Evolutionary conservation across 2,888 invertebrate species (phyloP).

Genomic region (Blera fallax): DNA sequence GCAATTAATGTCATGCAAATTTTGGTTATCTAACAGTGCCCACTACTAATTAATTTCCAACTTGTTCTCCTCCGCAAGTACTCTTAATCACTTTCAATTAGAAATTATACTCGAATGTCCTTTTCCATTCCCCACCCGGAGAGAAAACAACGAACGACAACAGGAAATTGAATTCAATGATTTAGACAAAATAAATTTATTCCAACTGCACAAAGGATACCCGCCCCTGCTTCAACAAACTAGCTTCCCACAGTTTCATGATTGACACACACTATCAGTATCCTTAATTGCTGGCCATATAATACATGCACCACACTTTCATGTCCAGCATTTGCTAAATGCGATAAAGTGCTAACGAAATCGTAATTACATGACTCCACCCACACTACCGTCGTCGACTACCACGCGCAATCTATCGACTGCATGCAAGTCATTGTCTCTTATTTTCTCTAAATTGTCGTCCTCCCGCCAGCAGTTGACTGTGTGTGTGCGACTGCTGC

Average conservation of each 20-base stretch:
- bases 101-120: not conserved
- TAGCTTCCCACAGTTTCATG: slow-evolving; percentile 7
- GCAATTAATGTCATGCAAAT: too few species aligned
- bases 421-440: slow-evolving; percentile 34
- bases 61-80: not conserved
- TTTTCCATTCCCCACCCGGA: not conserved
- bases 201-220: slow-evolving; percentile 12
- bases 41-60: not conserved
- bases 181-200: slow-evolving; percentile 41
- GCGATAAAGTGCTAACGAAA: slow-evolving; percentile 66
- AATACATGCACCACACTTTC: slow-evolving; percentile 26
- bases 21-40: too few species aligned
- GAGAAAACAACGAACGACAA: slow-evolving; percentile 4
- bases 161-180: slow-evolving; percentile 54
- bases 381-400: not conserved
- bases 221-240: not conserved
- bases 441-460: slow-evolving; percentile 25
- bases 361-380: slow-evolving; percentile 51
- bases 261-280: slow-evolving; percentile 61
- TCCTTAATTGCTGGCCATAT: slow-evolving; percentile 64
- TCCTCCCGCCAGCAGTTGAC: too few species aligned
- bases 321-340: slow-evolving; percentile 3
- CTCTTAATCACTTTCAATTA: slow-evolving; percentile 11
- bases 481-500: slow-evolving; percentile 1
- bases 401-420: slow-evolving; percentile 31